Evolutionary conservation across 1,140 invertebrate genomes (phyloP).

Genomic region (Formica selysi): DNA sequence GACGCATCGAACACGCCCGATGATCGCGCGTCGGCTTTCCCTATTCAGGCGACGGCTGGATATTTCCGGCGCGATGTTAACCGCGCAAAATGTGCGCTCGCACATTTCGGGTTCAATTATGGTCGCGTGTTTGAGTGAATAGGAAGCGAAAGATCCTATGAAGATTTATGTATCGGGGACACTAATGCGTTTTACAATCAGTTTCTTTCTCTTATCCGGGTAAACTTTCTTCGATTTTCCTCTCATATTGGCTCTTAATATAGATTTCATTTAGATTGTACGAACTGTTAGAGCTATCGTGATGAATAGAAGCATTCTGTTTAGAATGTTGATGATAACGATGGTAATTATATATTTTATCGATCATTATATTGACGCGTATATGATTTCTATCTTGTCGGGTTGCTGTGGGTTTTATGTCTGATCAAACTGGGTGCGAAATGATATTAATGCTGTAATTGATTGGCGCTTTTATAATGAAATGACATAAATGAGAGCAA

Average conservation of each 20-base stretch:
- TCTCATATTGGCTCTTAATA: no score
- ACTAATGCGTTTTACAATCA: neutral
- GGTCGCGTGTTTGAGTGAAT: conserved; percentile 6
- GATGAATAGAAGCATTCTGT: neutral
- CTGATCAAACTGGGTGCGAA: conserved; percentile 59
- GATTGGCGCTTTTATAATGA: conserved; percentile 62
- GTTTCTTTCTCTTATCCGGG: neutral
- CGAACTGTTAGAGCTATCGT: neutral
- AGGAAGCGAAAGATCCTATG: neutral
- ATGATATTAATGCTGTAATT: conserved; percentile 64
- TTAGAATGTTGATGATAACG: conserved; percentile 29
- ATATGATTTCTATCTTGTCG: conserved; percentile 43
- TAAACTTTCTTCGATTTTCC: neutral
- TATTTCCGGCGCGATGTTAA: conserved; percentile 48
- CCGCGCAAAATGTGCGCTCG: conserved; percentile 12
- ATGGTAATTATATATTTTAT: conserved; percentile 38
- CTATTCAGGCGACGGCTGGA: conserved; percentile 27
- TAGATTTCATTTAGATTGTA: neutral
- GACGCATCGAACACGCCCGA: conserved; percentile 52
- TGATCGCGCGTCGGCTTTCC: conserved; percentile 35
- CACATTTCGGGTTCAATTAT: conserved; percentile 25
- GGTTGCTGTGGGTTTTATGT: conserved; percentile 50
- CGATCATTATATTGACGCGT: conserved; percentile 43
- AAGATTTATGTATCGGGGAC: neutral
- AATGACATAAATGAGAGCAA: conserved; percentile 63